phyloP scores from a whole-genome alignment of 2,797 vertebrate species.

The Tapera naevia region DNA sequence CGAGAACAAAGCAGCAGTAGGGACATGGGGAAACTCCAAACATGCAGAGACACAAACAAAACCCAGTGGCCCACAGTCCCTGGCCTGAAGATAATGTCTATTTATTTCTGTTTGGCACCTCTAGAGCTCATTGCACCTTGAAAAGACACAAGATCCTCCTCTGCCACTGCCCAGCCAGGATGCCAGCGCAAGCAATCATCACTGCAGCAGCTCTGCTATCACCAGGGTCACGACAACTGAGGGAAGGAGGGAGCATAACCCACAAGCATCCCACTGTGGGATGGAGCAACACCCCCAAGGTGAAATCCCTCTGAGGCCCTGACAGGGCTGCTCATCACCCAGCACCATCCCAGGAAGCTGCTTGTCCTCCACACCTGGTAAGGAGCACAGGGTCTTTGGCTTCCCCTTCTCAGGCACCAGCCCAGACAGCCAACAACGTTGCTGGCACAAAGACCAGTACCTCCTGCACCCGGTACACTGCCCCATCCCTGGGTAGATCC shows the following conservation, averaged over 20 bases:
- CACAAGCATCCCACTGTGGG: rapidly evolving
- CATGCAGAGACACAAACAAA: neutral
- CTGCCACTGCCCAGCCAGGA: neutral
- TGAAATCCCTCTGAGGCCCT: neutral
- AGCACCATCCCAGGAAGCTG: neutral
- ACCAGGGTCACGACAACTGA: rapidly evolving
- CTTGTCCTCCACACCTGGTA: neutral
- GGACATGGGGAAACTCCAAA: neutral
- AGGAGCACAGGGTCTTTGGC: neutral
- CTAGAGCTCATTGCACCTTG: neutral
- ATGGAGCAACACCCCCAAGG: neutral
- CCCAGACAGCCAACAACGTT: neutral
- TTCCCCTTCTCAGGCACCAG: neutral
- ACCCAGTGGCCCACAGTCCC: neutral
- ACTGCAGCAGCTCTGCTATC: neutral
- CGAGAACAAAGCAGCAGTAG: neutral
- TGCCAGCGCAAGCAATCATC: rapidly evolving
- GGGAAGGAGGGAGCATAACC: neutral
- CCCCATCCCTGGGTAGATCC: too few relatives aligned
- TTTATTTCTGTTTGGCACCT: neutral
- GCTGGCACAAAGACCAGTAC: neutral
- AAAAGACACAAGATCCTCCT: too few relatives aligned
- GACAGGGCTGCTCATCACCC: neutral
- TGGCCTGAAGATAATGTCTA: neutral
- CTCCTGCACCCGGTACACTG: neutral